Percentiles rank a stretch among this genome's conserved stretches.
These are phyloP conservation scores for Callorhinus ursinus DNA, from an alignment of 2,113 vertebrate genomes.

Conservation along the genomic window DNA sequence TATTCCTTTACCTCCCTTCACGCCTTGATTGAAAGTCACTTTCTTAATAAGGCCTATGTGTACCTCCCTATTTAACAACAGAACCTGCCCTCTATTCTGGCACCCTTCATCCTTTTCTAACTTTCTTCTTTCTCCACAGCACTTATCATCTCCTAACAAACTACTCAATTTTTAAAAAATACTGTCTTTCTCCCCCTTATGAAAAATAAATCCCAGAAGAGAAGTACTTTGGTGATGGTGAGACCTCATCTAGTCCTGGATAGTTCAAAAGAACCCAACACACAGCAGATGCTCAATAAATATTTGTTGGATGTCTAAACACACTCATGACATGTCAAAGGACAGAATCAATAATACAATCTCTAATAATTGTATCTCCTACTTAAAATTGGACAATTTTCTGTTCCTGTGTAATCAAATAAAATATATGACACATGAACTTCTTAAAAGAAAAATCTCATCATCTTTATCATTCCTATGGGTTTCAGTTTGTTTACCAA, in stretches of 20 bases:
- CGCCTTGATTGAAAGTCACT: neutral
- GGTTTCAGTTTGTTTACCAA: slow-evolving; percentile 20
- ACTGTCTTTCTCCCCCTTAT: neutral
- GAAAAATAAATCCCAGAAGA: slow-evolving; percentile 15
- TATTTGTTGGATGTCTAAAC: neutral
- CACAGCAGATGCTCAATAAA: neutral
- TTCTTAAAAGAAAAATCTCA: slow-evolving; percentile 18
- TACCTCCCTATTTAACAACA: neutral
- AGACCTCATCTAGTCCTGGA: neutral
- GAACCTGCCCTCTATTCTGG: neutral
- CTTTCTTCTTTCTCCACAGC: neutral
- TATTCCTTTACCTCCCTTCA: neutral
- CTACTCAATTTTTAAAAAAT: neutral
- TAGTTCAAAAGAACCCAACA: neutral
- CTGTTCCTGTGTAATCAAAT: neutral
- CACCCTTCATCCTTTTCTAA: neutral
- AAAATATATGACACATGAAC: neutral
- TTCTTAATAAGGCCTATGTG: neutral
- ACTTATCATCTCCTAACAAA: slow-evolving; percentile 3
- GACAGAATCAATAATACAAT: neutral
- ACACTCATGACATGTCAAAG: neutral
- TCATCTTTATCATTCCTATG: slow-evolving; percentile 7
- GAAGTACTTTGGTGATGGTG: neutral
- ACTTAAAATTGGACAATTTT: neutral
- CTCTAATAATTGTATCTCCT: neutral